Evolutionary conservation across 2,888 invertebrate species (phyloP), one percentile per base, ranked within the genome.

Genomic region (Sphecodes monilicornis): DNA sequence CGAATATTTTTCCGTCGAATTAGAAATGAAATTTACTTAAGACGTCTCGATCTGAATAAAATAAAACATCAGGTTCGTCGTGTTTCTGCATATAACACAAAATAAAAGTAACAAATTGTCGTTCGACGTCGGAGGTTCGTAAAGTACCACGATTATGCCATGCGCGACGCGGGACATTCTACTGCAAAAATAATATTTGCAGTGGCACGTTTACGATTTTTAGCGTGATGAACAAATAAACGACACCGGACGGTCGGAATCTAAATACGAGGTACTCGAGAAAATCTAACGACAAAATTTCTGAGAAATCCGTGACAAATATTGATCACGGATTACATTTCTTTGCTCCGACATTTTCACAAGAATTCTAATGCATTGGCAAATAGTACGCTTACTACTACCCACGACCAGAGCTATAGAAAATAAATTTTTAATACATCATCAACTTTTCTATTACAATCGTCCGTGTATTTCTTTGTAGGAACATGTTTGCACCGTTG

Each of bases 181-280:
- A 66, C 32, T 66, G 22, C 22, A 66, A 66, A 39, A 39, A 36
- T 36, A 66, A 66, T 36, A 66, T 66, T 66, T 36, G 66, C n/a
- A 18, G 16, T 22, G 32, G 36, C 36, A 36, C 11, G 3, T 66
- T n/a, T n/a, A 8, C 36, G 32, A 36, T 22, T 22, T 36, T 36
- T 36, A 66, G 36, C 32, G 22, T 18, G 22, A 3, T 22, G 32
- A 3, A 36, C 36, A 66, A 66, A n/a, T 11, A 66, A 36, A 36
- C 22, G n/a, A 39, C 11, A 11, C 3, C 4, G 11, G 22, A 39
- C 3, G 66, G 4, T n/a, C 36, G 4, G 39, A n/a, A n/a, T 39
- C 36, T 66, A 11, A 22, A 66, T 66, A 18, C 18, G 36, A 36
- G 3, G 3, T 22, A n/a, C 3, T n/a, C 66, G 3, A 13, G 11